These are phyloP conservation scores for Agonum fuliginosum DNA, from an alignment of 2,888 invertebrate genomes.

Conservation along the genomic window DNA sequence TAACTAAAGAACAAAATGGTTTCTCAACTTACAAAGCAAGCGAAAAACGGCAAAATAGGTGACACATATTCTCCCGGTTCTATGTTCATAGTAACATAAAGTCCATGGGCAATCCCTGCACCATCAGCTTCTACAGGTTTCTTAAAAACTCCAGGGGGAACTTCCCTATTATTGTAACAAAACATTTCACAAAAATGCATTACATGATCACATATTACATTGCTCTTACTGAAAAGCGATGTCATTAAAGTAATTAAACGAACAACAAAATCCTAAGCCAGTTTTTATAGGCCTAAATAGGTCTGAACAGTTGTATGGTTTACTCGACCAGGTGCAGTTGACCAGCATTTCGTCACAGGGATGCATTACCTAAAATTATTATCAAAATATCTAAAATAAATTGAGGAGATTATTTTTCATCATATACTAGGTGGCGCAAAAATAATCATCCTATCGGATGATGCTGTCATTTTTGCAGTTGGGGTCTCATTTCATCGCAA, in stretches of 20 bases:
- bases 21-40: constrained; percentile 38
- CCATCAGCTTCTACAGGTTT: background rate
- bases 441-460: too few species aligned
- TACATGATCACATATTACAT: background rate
- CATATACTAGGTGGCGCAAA: too few species aligned
- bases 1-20: background rate
- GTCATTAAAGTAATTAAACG: constrained; percentile 45
- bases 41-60: constrained; percentile 28
- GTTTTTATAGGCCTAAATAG: constrained; percentile 48
- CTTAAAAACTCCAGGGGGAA: background rate
- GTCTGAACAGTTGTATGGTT: constrained; percentile 42
- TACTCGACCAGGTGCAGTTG: constrained; percentile 17
- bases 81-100: constrained; percentile 1
- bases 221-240: constrained; percentile 10
- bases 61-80: constrained; percentile 17
- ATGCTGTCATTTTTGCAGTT: too few species aligned
- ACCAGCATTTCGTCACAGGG: constrained; percentile 37
- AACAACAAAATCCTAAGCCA: constrained; percentile 49
- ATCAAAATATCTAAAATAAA: background rate
- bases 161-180: background rate
- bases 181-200: background rate
- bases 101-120: constrained; percentile 42
- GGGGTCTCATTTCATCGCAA: too few species aligned
- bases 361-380: constrained; percentile 46
- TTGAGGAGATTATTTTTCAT: too few species aligned